Percentiles rank a stretch among this genome's conserved stretches.
Conservation (phyloP, 2,888 invertebrate genomes). For the Lasioglossum morio region DNA sequence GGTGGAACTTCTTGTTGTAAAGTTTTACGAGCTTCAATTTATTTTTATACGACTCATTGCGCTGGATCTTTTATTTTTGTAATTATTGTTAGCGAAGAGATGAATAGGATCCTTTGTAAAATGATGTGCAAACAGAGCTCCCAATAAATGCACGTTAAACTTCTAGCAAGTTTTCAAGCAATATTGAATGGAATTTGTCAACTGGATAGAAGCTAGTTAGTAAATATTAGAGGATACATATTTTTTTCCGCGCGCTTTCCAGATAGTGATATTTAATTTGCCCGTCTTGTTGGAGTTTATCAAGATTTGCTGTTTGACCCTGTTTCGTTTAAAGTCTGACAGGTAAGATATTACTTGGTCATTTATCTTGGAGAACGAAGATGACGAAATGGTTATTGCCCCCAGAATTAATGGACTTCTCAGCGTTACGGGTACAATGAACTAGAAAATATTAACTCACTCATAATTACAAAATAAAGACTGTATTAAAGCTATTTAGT, state of each 20-base stretch:
- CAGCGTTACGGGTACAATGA: not conserved
- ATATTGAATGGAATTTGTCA: not conserved
- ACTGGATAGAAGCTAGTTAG: not conserved
- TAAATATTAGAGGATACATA: not conserved
- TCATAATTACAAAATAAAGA: not conserved
- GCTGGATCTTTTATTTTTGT: not conserved
- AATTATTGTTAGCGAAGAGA: not conserved
- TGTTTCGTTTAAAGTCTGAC: not conserved
- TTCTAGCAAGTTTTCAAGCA: not conserved
- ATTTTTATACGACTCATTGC: not conserved
- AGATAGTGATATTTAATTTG: not conserved
- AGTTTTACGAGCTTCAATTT: not conserved
- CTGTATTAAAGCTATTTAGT: not conserved
- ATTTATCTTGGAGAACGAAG: not conserved
- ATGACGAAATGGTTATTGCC: not conserved
- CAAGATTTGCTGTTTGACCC: constrained; percentile 4
- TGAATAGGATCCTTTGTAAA: not conserved
- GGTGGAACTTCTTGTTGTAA: too few relatives aligned
- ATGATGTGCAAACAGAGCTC: too few relatives aligned
- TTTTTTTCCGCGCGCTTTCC: not conserved
- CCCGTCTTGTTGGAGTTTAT: not conserved
- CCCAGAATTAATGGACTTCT: not conserved
- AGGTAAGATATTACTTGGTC: not conserved
- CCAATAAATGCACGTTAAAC: not conserved
- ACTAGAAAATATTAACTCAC: not conserved